phyloP scores from a whole-genome alignment of 2,888 invertebrate genomes.

The Pyrrhosoma nymphula region DNA sequence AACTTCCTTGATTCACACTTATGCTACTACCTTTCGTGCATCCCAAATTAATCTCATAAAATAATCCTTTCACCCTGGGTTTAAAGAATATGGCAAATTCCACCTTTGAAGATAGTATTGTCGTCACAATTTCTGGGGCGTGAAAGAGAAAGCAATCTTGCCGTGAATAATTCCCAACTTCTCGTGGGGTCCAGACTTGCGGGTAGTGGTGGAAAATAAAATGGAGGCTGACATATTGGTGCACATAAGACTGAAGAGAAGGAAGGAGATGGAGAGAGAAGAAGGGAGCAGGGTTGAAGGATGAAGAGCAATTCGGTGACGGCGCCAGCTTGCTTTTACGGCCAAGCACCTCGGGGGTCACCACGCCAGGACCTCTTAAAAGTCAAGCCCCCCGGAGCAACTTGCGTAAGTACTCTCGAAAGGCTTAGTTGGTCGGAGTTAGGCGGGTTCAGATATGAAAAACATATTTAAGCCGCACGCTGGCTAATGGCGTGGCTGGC shows the following conservation, averaged over 20 bases:
- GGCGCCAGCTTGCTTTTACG: not conserved
- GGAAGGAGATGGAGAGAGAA: not conserved
- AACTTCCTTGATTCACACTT: no score
- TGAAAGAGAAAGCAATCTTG: no score
- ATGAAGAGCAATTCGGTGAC: not conserved
- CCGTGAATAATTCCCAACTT: no score
- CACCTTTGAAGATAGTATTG: no score
- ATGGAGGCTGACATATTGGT: no score
- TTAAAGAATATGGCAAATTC: no score
- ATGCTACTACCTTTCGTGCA: no score
- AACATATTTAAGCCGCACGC: not conserved
- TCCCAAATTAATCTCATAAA: no score
- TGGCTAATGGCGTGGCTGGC: not conserved
- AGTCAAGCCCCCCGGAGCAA: not conserved
- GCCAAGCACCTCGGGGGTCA: not conserved
- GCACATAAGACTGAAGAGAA: not conserved
- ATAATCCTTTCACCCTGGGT: no score
- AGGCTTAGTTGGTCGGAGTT: not conserved
- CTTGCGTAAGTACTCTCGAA: not conserved
- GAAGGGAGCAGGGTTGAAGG: not conserved
- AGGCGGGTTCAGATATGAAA: not conserved
- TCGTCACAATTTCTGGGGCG: no score
- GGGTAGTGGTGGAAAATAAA: no score
- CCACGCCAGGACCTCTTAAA: not conserved
- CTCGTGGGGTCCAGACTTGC: no score